Conservation (phyloP, 2,113 vertebrate species). For the Onychostoma macrolepis region DNA sequence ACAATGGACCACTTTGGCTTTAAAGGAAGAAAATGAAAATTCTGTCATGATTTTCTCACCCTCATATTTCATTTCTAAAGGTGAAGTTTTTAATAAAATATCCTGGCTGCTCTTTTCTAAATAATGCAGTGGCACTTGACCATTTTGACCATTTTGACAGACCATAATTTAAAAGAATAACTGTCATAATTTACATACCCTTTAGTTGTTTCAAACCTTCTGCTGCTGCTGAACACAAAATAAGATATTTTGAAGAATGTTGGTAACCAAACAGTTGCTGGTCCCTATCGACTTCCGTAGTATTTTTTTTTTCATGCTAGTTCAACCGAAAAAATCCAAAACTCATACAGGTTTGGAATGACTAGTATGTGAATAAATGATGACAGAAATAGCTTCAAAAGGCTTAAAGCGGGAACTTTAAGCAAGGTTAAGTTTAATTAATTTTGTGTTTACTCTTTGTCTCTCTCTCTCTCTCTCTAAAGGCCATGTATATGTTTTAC, state of each 20-base stretch:
- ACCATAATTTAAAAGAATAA: not conserved
- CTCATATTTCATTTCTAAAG: not conserved
- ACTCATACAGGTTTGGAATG: not conserved
- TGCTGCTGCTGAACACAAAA: not conserved
- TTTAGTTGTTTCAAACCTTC: not conserved
- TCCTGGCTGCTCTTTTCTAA: not conserved
- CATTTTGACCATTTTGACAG: not conserved
- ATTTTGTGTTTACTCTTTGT: conserved; percentile 26
- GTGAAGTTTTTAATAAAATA: not conserved
- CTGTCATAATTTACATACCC: not conserved
- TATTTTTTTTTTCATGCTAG: not conserved
- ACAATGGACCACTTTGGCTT: not conserved
- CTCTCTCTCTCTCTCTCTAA: conserved; percentile 53
- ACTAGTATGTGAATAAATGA: not conserved
- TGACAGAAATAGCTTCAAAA: not conserved
- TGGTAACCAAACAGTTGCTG: not conserved
- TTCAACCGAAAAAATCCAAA: not conserved
- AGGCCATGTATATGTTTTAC: conserved; percentile 99
- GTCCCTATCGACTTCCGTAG: not conserved
- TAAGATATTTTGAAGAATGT: not conserved
- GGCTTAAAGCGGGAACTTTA: not conserved
- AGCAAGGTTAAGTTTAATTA: not conserved
- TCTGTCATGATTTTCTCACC: conserved; percentile 7
- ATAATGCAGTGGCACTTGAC: no score
- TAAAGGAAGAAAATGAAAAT: not conserved